Conservation (phyloP, 2,113 vertebrate genomes). For the Diphyllodes magnificus region DNA sequence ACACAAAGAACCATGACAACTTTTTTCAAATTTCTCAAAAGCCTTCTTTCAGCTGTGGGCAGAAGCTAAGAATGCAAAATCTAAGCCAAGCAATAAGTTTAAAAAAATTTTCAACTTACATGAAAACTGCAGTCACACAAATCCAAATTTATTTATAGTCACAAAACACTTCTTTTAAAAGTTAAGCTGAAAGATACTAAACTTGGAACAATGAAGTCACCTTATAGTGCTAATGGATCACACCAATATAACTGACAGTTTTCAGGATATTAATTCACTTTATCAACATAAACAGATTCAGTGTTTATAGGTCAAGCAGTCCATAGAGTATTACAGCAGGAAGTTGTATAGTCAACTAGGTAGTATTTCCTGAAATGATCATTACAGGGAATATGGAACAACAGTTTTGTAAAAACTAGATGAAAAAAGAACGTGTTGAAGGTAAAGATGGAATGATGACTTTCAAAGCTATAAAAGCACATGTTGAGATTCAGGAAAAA, state of each 20-base stretch:
- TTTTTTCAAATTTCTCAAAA: background rate
- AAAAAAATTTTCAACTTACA: background rate
- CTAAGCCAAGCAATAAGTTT: background rate
- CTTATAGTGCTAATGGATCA: background rate
- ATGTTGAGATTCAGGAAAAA: background rate
- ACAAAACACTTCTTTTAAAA: background rate
- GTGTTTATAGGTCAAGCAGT: background rate
- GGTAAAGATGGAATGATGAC: background rate
- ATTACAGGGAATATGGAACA: background rate
- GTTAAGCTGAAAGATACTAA: background rate
- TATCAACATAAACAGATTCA: background rate
- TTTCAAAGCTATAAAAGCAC: background rate
- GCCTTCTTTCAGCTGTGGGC: background rate
- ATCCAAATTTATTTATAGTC: background rate
- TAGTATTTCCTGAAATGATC: background rate
- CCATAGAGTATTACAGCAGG: background rate
- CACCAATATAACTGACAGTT: background rate
- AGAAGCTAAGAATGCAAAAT: background rate
- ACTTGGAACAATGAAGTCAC: background rate
- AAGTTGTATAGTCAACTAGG: background rate
- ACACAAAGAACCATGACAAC: background rate
- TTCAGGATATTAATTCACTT: background rate
- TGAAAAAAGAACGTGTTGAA: background rate
- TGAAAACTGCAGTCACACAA: background rate
- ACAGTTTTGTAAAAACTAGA: background rate